Evolutionary conservation across 2,888 invertebrate genomes (phyloP).

Genomic region (Drosophila pseudotalamancana): DNA sequence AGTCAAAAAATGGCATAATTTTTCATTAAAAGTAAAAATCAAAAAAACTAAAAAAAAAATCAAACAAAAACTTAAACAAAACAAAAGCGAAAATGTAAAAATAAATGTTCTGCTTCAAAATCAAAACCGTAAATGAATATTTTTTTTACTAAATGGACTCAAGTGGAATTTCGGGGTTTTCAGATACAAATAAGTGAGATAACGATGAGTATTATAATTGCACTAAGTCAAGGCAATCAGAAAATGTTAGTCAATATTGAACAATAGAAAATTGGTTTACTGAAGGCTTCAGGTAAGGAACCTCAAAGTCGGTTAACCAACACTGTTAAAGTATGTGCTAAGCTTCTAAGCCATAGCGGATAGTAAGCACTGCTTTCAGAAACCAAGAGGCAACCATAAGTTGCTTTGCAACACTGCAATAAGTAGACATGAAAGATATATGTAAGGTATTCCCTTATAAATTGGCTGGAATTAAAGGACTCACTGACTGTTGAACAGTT

Average conservation of each 20-base stretch:
- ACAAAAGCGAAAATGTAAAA: slow-evolving; percentile 60
- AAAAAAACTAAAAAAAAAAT: slow-evolving; percentile 15
- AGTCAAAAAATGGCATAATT: slow-evolving; percentile 42
- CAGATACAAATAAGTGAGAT: background rate
- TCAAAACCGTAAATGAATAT: slow-evolving; percentile 47
- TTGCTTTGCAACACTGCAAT: too few relatives aligned
- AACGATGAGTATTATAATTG: background rate
- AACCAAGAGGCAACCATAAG: too few relatives aligned
- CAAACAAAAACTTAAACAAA: slow-evolving; percentile 29
- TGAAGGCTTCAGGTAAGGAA: background rate
- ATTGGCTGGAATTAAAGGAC: too few relatives aligned
- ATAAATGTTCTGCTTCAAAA: slow-evolving; percentile 66
- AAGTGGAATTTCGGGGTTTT: background rate
- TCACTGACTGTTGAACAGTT: too few relatives aligned
- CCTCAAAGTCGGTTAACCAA: slow-evolving; percentile 1
- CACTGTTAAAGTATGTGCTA: too few relatives aligned
- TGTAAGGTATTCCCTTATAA: too few relatives aligned
- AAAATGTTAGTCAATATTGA: background rate
- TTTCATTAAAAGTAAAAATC: slow-evolving; percentile 33
- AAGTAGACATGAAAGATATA: too few relatives aligned
- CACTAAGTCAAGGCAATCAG: background rate
- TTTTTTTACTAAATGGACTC: slow-evolving; percentile 18
- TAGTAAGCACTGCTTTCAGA: too few relatives aligned
- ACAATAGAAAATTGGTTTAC: background rate
- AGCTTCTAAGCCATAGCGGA: too few relatives aligned